phyloP scores from a whole-genome alignment of 2,888 invertebrate species.

The Melanostoma mellinum region DNA sequence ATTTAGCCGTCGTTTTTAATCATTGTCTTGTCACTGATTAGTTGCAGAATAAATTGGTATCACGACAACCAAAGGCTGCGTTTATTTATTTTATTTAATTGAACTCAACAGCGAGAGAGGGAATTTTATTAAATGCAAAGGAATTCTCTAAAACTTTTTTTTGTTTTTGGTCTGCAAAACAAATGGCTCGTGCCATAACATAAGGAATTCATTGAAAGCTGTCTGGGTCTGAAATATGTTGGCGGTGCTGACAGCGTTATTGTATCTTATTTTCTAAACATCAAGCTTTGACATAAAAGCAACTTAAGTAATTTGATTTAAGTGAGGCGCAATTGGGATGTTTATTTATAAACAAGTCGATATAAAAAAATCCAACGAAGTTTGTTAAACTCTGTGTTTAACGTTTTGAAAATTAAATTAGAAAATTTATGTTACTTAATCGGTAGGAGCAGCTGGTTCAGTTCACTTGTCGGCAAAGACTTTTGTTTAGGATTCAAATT shows the following conservation, averaged over 20 bases:
- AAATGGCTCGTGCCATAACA: slow-evolving; percentile 54
- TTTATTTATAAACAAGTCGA: background rate
- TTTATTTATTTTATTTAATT: background rate
- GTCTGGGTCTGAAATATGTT: slow-evolving; percentile 22
- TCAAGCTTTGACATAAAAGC: slow-evolving; percentile 2
- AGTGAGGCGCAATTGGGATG: background rate
- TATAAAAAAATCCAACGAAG: too few species aligned
- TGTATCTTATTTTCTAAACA: slow-evolving; percentile 16
- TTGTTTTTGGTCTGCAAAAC: slow-evolving; percentile 16
- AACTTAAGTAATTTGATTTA: background rate
- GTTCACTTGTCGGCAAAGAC: too few species aligned
- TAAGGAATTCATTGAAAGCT: slow-evolving; percentile 18
- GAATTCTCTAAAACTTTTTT: background rate
- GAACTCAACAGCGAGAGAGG: background rate
- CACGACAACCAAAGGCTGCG: slow-evolving; percentile 18
- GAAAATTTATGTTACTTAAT: too few species aligned
- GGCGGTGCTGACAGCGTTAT: slow-evolving; percentile 1
- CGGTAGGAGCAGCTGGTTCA: too few species aligned
- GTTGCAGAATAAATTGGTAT: slow-evolving; percentile 57
- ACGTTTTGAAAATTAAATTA: too few species aligned
- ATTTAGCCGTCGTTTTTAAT: slow-evolving; percentile 38
- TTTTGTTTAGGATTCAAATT: too few species aligned
- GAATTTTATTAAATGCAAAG: background rate
- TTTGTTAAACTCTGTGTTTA: too few species aligned
- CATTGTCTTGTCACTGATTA: slow-evolving; percentile 63